Conservation (phyloP, 2,113 vertebrate species). For the Ploceus nigricollis region DNA sequence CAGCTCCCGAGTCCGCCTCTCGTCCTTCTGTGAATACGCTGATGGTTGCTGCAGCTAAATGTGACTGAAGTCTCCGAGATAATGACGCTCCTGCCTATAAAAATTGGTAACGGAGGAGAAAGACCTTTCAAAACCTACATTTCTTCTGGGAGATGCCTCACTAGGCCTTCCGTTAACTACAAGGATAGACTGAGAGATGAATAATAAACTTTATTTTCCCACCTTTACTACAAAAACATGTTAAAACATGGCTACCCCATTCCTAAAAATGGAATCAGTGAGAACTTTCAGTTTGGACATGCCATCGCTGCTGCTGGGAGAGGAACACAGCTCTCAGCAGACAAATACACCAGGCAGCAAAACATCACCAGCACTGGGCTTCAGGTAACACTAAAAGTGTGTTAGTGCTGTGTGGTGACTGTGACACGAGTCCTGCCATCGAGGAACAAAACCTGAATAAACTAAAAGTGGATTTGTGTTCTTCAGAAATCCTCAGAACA, state of each 20-base stretch:
- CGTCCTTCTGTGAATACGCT: not conserved
- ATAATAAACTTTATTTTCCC: not conserved
- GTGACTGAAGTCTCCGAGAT: accelerated
- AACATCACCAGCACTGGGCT: not conserved
- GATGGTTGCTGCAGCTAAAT: not conserved
- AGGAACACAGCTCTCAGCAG: not conserved
- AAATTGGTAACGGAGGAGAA: not conserved
- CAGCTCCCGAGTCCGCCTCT: accelerated
- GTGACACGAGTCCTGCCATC: accelerated
- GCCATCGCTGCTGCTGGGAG: accelerated
- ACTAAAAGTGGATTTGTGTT: not conserved
- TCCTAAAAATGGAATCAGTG: not conserved
- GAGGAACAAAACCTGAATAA: not conserved
- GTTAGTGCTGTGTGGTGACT: not conserved
- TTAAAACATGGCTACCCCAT: accelerated
- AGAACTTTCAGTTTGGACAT: not conserved
- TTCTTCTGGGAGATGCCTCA: not conserved
- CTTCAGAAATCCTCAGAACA: not conserved
- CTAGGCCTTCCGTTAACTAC: not conserved
- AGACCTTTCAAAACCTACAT: accelerated
- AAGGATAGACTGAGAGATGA: not conserved
- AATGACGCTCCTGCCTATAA: not conserved
- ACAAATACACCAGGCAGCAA: not conserved
- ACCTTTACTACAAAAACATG: not conserved
- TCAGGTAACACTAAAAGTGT: accelerated